A percentile compares a stretch with the other conserved stretches of the same genome.
phyloP scores from a whole-genome alignment of 2,888 invertebrate species.

The Chrysomela aeneicollis region DNA sequence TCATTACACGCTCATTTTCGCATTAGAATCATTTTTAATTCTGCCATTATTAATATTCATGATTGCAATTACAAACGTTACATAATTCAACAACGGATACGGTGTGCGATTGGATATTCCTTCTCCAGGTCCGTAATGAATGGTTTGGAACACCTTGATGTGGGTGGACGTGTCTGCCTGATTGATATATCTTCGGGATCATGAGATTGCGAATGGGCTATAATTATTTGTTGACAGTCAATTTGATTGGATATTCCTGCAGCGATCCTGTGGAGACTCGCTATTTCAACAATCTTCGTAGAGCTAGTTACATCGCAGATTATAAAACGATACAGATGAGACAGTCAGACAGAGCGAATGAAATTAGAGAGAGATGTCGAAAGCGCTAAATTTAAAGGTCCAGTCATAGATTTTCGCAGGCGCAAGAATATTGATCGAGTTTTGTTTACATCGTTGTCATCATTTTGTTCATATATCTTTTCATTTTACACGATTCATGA shows the following conservation, averaged over 20 bases:
- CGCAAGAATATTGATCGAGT: too few relatives aligned
- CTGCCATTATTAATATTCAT: conserved; percentile 27
- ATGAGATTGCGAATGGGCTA: conserved; percentile 25
- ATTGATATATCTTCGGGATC: conserved; percentile 26
- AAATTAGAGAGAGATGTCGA: too few relatives aligned
- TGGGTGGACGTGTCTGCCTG: conserved; percentile 28
- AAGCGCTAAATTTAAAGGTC: too few relatives aligned
- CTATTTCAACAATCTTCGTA: background rate
- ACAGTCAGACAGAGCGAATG: too few relatives aligned
- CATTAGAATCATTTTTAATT: conserved; percentile 47
- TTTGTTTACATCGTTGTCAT: too few relatives aligned
- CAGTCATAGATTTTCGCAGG: too few relatives aligned
- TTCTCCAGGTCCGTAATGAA: conserved; percentile 32
- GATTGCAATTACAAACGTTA: conserved; percentile 27
- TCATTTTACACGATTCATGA: too few relatives aligned
- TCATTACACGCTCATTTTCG: conserved; percentile 50
- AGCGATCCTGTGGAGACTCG: background rate
- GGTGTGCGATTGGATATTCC: conserved; percentile 30
- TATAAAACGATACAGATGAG: too few relatives aligned
- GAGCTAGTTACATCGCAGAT: too few relatives aligned
- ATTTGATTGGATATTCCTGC: conserved; percentile 27
- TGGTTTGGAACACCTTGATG: conserved; percentile 16
- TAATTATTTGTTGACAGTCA: conserved; percentile 35
- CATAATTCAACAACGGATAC: conserved; percentile 28
- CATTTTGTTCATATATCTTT: too few relatives aligned